phyloP scores from a whole-genome alignment of 2,113 vertebrate genomes.

The Ochotona curzoniae region DNA sequence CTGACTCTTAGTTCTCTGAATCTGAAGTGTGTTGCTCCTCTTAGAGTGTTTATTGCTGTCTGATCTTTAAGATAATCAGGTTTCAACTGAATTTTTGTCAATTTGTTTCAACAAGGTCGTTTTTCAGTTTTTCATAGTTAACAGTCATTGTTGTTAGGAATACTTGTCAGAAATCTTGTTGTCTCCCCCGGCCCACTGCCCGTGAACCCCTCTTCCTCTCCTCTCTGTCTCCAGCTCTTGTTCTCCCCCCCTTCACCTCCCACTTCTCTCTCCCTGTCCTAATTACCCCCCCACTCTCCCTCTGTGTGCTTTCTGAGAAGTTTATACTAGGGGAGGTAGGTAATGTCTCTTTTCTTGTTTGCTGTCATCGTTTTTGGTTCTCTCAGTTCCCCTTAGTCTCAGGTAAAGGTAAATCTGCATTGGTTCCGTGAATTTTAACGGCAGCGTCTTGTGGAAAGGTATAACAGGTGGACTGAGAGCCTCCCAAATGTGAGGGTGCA shows the following conservation, averaged over 20 bases:
- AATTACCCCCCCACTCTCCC: too few relatives aligned
- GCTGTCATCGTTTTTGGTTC: not conserved
- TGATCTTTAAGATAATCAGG: not conserved
- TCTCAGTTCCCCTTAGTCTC: not conserved
- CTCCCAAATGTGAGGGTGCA: not conserved
- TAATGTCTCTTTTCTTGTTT: not conserved
- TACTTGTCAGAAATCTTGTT: not conserved
- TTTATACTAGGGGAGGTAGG: not conserved
- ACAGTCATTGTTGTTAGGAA: not conserved
- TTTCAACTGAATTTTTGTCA: constrained; percentile 5
- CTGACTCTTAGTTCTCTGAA: not conserved
- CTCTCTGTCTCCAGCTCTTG: not conserved
- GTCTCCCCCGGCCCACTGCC: not conserved
- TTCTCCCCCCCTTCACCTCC: not conserved
- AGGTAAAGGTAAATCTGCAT: not conserved
- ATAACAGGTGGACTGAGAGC: not conserved
- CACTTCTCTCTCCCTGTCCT: too few relatives aligned
- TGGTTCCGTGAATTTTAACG: not conserved
- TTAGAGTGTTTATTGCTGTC: not conserved
- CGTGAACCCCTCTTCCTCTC: too few relatives aligned
- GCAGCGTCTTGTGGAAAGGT: not conserved
- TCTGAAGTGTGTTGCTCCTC: not conserved
- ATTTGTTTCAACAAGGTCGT: not conserved
- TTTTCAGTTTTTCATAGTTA: not conserved
- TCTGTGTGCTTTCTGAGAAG: not conserved